Conservation (phyloP, 1,140 invertebrate genomes). For the Metaphire vulgaris region DNA sequence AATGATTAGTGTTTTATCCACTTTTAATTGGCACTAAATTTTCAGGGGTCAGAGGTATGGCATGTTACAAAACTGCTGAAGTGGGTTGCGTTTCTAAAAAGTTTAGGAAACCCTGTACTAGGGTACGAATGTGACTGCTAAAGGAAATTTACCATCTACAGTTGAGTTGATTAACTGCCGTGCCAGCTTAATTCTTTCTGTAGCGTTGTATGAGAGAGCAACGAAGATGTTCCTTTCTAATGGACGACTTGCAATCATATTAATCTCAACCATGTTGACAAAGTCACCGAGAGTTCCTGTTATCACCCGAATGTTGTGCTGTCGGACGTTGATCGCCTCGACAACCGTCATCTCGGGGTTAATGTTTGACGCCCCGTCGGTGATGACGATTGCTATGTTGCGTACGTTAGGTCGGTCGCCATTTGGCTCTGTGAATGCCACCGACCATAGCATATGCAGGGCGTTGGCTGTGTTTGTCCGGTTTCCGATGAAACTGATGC, state of each 20-base stretch:
- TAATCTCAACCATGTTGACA: slow-evolving; percentile 19
- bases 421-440: slow-evolving; percentile 37
- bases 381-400: slow-evolving; percentile 41
- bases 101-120: too few relatives aligned
- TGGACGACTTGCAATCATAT: slow-evolving; percentile 17
- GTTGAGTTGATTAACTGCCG: background rate
- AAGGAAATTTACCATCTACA: background rate
- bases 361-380: slow-evolving; percentile 46
- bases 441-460: slow-evolving; percentile 35
- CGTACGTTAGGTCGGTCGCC: slow-evolving; percentile 39
- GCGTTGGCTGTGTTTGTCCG: slow-evolving; percentile 43
- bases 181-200: background rate
- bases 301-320: background rate
- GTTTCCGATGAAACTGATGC: slow-evolving; percentile 6
- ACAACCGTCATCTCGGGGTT: slow-evolving; percentile 24
- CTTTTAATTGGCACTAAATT: too few relatives aligned
- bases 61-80: too few relatives aligned
- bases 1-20: too few relatives aligned
- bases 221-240: slow-evolving; percentile 9
- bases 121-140: too few relatives aligned
- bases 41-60: too few relatives aligned
- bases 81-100: too few relatives aligned
- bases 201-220: background rate
- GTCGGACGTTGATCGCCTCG: background rate
- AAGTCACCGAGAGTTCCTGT: slow-evolving; percentile 15